A percentile compares a stretch with the other conserved stretches of the same genome.
Evolutionary conservation across 2,888 invertebrate species (phyloP).

Genomic region (Dromius quadrimaculatus): DNA sequence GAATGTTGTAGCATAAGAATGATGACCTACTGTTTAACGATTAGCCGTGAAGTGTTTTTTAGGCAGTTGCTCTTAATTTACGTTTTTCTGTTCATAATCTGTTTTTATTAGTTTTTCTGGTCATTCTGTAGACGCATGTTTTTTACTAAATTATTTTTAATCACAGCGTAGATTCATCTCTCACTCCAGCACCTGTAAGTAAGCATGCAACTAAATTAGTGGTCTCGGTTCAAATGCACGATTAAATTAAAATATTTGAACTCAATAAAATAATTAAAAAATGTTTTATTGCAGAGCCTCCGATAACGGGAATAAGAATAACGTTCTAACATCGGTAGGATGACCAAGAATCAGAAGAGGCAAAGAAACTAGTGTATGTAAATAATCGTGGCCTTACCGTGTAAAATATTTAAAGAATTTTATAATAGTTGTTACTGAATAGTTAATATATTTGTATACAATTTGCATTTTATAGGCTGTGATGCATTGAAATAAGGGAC

Average conservation of each 20-base stretch:
- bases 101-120: slow-evolving; percentile 2
- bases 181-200: slow-evolving; percentile 41
- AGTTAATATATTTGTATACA: slow-evolving; percentile 54
- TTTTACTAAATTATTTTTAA: slow-evolving; percentile 9
- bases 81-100: slow-evolving; percentile 10
- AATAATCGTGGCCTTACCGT: slow-evolving; percentile 52
- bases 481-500: slow-evolving; percentile 65
- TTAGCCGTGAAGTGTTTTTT: no score
- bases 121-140: slow-evolving; percentile 10
- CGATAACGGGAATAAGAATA: slow-evolving; percentile 73
- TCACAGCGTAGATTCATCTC: slow-evolving; percentile 30
- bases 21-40: no score
- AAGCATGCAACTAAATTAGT: slow-evolving; percentile 13
- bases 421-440: slow-evolving; percentile 51
- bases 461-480: slow-evolving; percentile 66
- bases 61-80: no score
- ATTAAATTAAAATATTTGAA: not conserved
- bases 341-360: slow-evolving; percentile 56
- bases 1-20: no score
- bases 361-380: slow-evolving; percentile 39
- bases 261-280: not conserved
- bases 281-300: slow-evolving; percentile 66
- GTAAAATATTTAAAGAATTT: slow-evolving; percentile 46
- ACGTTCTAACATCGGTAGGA: slow-evolving; percentile 70
- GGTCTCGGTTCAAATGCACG: slow-evolving; percentile 40